phyloP scores from a whole-genome alignment of 1,140 invertebrate genomes.

The Bombus fervidus region DNA sequence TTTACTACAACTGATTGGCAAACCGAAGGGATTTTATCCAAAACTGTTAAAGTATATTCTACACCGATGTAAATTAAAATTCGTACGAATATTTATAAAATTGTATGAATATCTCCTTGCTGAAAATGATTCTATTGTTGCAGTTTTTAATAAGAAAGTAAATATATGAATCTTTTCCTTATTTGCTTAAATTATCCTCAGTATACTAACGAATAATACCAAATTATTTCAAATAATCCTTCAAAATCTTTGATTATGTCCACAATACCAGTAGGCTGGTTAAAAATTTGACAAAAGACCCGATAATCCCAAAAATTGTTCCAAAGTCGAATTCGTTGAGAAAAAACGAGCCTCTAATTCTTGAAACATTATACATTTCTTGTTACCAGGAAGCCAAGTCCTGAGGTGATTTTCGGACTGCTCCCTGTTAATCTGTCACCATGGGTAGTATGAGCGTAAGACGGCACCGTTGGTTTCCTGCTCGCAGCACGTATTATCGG shows the following conservation, averaged over 20 bases:
- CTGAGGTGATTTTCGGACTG: background rate
- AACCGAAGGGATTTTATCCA: background rate
- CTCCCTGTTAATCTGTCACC: conserved; percentile 9
- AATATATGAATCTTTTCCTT: too few relatives aligned
- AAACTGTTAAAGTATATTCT: too few relatives aligned
- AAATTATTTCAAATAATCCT: background rate
- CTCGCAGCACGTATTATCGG: conserved; percentile 31
- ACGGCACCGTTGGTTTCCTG: conserved; percentile 28
- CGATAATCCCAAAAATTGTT: background rate
- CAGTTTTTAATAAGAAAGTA: too few relatives aligned
- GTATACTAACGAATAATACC: too few relatives aligned
- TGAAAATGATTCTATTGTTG: too few relatives aligned
- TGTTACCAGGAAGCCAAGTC: too few relatives aligned
- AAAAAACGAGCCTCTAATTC: background rate
- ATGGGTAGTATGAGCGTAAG: background rate
- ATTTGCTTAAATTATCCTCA: too few relatives aligned
- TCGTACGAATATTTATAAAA: too few relatives aligned
- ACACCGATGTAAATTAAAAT: too few relatives aligned
- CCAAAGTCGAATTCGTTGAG: background rate
- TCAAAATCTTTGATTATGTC: background rate
- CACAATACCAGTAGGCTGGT: background rate
- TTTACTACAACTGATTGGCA: too few relatives aligned
- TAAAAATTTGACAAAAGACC: too few relatives aligned
- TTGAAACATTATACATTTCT: background rate
- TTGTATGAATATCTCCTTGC: too few relatives aligned